These are phyloP conservation scores for Anguilla anguilla DNA, from an alignment of 2,797 vertebrate genomes.

Conservation along the genomic window DNA sequence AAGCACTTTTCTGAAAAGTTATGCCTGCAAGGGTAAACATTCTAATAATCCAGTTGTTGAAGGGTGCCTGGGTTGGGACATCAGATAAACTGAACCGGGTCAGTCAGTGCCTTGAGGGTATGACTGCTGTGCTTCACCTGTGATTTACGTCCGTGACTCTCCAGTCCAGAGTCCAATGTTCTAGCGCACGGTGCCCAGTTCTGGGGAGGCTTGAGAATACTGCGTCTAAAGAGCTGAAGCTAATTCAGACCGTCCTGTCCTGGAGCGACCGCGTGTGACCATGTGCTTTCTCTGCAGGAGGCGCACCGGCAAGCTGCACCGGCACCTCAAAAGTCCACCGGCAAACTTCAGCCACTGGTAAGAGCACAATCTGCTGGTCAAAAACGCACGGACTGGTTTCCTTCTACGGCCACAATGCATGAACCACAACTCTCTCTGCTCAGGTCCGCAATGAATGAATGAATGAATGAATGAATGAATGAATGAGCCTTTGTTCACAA, in stretches of 20 bases:
- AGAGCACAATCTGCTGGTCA: conserved; percentile 7
- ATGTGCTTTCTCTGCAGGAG: conserved; percentile 30
- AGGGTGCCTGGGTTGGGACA: too few relatives aligned
- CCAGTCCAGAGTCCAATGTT: neutral
- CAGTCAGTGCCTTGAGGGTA: too few relatives aligned
- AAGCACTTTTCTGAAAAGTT: too few relatives aligned
- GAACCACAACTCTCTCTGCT: neutral
- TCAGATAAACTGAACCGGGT: too few relatives aligned
- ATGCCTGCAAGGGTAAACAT: too few relatives aligned
- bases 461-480: neutral
- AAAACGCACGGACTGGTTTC: neutral
- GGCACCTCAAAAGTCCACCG: conserved; percentile 34
- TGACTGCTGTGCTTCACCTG: neutral
- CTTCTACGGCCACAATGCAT: neutral
- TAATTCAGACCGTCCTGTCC: neutral
- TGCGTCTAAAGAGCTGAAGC: neutral
- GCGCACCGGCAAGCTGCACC: conserved; percentile 38
- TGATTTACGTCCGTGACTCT: neutral
- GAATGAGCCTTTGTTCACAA: neutral
- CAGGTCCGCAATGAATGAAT: neutral
- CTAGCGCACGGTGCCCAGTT: too few relatives aligned
- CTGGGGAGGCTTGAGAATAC: too few relatives aligned
- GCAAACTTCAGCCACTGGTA: conserved; percentile 52
- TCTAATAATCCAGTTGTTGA: too few relatives aligned
- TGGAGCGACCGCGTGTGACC: neutral